A percentile compares a stretch with the other conserved stretches of the same genome.
Evolutionary conservation across 1,140 invertebrate genomes (phyloP).

Genomic region (Leptoteleia sp.): DNA sequence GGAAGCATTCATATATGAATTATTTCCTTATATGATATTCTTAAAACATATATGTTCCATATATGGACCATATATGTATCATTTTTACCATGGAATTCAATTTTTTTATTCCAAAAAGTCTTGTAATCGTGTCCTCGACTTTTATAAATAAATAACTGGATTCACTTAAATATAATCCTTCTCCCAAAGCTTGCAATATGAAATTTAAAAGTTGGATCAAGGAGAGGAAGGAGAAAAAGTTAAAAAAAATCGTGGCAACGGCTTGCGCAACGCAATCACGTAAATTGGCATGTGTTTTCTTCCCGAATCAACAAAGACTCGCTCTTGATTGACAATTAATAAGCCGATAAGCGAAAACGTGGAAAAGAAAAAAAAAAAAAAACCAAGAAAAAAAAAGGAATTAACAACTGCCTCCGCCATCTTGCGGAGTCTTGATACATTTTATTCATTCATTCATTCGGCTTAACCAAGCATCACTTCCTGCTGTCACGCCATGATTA

Average conservation of each 20-base stretch:
- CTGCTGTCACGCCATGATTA: conserved; percentile 66
- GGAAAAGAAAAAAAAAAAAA: conserved; percentile 23
- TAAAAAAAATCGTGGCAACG: too few relatives aligned
- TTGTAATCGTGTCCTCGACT: too few relatives aligned
- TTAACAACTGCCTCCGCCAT: conserved; percentile 62
- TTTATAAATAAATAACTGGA: too few relatives aligned
- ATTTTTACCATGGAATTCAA: too few relatives aligned
- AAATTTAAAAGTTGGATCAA: too few relatives aligned
- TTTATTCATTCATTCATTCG: conserved; percentile 64
- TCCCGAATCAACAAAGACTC: conserved; percentile 4
- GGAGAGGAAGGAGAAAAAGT: neutral
- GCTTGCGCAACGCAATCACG: conserved; percentile 13
- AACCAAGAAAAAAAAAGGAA: conserved; percentile 28
- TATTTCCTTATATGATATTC: too few relatives aligned
- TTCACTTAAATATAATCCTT: too few relatives aligned
- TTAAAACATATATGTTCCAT: too few relatives aligned
- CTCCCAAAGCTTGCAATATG: too few relatives aligned
- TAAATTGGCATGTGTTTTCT: conserved; percentile 1
- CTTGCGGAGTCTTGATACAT: conserved; percentile 60
- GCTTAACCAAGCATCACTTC: conserved; percentile 65
- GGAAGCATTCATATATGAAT: too few relatives aligned
- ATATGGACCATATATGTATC: too few relatives aligned
- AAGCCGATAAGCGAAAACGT: conserved; percentile 22
- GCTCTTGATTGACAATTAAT: conserved; percentile 43
- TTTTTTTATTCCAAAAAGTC: too few relatives aligned